Evolutionary conservation across 2,113 vertebrate genomes (phyloP), one percentile per base, ranked within the genome.

Genomic region (Sminthopsis crassicaudata): DNA sequence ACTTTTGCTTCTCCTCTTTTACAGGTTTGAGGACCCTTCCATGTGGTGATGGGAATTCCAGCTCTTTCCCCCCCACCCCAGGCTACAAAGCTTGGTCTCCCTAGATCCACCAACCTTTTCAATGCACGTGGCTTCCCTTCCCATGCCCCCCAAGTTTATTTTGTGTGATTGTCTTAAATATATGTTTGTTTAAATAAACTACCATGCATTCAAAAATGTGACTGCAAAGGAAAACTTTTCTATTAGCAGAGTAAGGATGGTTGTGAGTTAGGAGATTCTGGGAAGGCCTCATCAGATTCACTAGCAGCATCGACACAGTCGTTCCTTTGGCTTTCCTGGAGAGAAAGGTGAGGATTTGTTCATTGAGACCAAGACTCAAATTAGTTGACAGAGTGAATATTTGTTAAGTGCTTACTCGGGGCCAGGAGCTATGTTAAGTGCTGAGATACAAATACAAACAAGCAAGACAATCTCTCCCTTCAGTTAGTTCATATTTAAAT

Each of bases 111-210:
- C 54, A 30, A 90, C 93, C 92, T 95, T 92, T 67, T 95, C 95
- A 94, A 76, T 98, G 99, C 99, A 99, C 99, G 99, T 98, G 96
- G 91, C 98, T 97, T 93, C 97, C 93, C 53, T 98, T 96, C 96
- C 88, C 95, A 97, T n/a, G 96, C 95, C 97, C 97, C 97, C 96
- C 97, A 97, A 95, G 96, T 89, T 96, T 98, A 98, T 97, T 97
- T 97, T 96, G 95, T 96, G 51, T 98, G 89, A 50, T 97, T 94
- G 94, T 97, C 98, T 98, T 98, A 97, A 98, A 98, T 97, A 98
- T 98, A 98, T 94, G 95, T 98, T 98, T 94, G 96, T 98, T 98
- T 99, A 98, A 99, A 99, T 99, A 99, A 99, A 99, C 98, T 98
- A 98, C 96, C 98, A 98, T 98, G 98, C 98, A 99, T 98, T 99